These are phyloP conservation scores for Silurus glanis DNA, from an alignment of 2,113 vertebrate species.

Conservation along the genomic window DNA sequence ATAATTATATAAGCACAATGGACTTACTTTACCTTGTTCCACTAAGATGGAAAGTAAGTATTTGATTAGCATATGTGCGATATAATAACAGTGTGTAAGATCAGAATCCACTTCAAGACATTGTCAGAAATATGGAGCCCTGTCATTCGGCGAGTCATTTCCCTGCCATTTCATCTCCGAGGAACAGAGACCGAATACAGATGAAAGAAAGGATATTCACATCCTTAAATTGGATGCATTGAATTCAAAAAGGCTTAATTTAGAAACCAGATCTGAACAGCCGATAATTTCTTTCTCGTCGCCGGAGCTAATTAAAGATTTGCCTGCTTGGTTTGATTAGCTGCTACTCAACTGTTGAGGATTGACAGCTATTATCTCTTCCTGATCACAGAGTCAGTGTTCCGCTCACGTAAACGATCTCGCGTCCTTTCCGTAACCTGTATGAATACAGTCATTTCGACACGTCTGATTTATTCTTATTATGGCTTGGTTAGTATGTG, in stretches of 20 bases:
- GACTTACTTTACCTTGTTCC: neutral
- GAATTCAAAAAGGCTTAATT: slow-evolving; percentile 49
- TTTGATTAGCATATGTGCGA: slow-evolving; percentile 27
- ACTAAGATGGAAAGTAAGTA: neutral
- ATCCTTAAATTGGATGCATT: slow-evolving; percentile 46
- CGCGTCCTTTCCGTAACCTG: neutral
- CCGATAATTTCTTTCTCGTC: slow-evolving; percentile 40
- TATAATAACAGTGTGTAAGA: slow-evolving; percentile 21
- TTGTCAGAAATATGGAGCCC: slow-evolving; percentile 22
- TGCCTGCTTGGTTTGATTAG: slow-evolving; percentile 43
- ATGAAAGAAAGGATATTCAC: slow-evolving; percentile 39
- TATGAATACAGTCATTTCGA: neutral
- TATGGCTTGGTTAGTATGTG: neutral
- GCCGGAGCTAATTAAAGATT: slow-evolving; percentile 41
- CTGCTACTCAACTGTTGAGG: slow-evolving; percentile 12
- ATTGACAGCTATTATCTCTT: slow-evolving; percentile 40
- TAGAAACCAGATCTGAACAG: slow-evolving; percentile 24
- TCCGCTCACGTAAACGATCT: neutral
- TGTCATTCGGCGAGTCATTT: slow-evolving; percentile 35
- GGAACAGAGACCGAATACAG: slow-evolving; percentile 19
- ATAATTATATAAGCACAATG: neutral
- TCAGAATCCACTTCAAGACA: slow-evolving; percentile 19
- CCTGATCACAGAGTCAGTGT: slow-evolving; percentile 1
- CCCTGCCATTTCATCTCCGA: slow-evolving; percentile 23
- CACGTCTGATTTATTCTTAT: neutral